Conservation (phyloP, 2,888 invertebrate species). For the Ichneumon xanthorius region DNA sequence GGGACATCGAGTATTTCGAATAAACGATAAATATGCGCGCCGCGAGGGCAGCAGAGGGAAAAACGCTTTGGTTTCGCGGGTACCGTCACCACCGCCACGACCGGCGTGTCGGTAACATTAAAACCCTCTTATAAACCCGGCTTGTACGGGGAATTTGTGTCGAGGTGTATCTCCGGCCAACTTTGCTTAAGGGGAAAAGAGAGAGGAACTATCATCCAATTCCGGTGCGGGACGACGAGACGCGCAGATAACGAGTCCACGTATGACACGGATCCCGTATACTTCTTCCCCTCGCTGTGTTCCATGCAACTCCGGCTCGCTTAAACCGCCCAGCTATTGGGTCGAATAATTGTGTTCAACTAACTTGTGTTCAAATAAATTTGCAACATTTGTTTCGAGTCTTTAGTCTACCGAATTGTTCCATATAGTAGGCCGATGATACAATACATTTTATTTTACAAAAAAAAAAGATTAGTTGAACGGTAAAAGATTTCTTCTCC, state of each 20-base stretch:
- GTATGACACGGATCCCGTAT: conserved; percentile 79
- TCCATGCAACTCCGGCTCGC: not conserved
- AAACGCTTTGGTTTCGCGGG: conserved; percentile 48
- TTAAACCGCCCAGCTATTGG: not conserved
- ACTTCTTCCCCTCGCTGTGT: not conserved
- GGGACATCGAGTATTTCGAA: conserved; percentile 76
- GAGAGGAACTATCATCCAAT: conserved; percentile 78
- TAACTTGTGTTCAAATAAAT: not conserved
- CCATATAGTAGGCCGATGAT: no score
- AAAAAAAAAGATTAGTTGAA: no score
- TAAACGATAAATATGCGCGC: conserved; percentile 80
- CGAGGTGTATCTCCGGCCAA: conserved; percentile 72
- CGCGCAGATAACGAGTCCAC: conserved; percentile 68
- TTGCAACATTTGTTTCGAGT: not conserved
- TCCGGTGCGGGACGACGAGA: conserved; percentile 67
- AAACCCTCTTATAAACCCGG: conserved; percentile 83
- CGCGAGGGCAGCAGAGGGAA: conserved; percentile 12
- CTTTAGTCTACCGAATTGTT: not conserved
- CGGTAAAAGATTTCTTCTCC: no score
- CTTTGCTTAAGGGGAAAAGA: conserved; percentile 35
- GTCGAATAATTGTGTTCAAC: not conserved
- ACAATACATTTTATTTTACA: no score
- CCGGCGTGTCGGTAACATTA: conserved; percentile 79
- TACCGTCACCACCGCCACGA: conserved; percentile 68
- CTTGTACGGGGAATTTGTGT: conserved; percentile 78